Base-by-base conservation (phyloP, 2,888 invertebrate species). In the Willowsia nigromaculata region DNA sequence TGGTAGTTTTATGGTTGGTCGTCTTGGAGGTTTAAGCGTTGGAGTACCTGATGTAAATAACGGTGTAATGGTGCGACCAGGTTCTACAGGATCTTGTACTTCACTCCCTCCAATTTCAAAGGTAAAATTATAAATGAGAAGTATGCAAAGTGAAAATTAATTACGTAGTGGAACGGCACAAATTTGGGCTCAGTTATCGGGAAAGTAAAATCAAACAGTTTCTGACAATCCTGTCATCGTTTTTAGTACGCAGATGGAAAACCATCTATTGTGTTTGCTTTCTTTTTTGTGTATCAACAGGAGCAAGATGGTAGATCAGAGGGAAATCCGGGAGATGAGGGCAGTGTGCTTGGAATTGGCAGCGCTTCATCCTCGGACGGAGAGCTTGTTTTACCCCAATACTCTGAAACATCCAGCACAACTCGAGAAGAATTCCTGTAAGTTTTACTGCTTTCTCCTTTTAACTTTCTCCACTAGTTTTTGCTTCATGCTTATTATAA, bases 351-450 rank as follows among this genome's bases (percentile, higher is more conserved):
- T 0, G 78, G 85, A 9, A 71, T 30, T 15, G 43, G 65, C n/a
- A 84, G 62, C 37, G 80, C n/a, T 18, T n/a, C 78, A 56, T 62
- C 84, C 6, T 50, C 85, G 5, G 89, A 89, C 30, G 89, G 89
- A 3, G 89, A 89, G 47, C 85, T 89, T 9, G 89, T 85, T 43
- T 89, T 89, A 30, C 89, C 89, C 85, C 89, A 89, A 80, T 89
- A 89, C 62, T 81, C 89, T 1, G 89, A 85, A 40, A 47, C 85
- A 0, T 89, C 85, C 9, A 85, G 71, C 27, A 89, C 89, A 18
- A 89, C 89, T 3, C 91, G 94, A 47, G 93, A 94, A 90, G 94
- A 94, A 90, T 94, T 94, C 92, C 92, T 94, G 94, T 94, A 92
- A 93, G 94, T 93, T 59, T 74, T 1, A 9, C n/a, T 18, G 25